Evolutionary conservation across 2,113 vertebrate genomes (phyloP), one percentile per base, ranked within the genome.

Genomic region (Cricetomys ansorgei): DNA sequence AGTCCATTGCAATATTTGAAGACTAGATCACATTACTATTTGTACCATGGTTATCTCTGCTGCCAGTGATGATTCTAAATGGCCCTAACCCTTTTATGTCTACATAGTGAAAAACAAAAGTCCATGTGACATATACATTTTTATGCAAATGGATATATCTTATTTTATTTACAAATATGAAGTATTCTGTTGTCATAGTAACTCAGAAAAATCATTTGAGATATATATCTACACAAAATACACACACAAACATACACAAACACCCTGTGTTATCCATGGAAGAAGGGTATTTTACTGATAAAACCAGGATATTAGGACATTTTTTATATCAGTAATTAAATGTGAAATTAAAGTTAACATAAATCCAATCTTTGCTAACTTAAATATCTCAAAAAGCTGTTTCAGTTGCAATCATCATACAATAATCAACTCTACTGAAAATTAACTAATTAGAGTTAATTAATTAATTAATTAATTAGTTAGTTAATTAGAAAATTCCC

Each of bases 201-300:
- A 85, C 21, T 92, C 13, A 21, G 27, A 19, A 84, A 92, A 48
- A 19, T 7, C 9, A 72, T 19, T 59, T 45, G 19, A 84, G 19
- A 19, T 3, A 40, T n/a, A n/a, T 29, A 11, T n/a, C n/a, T n/a
- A n/a, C n/a, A n/a, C 17, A 40, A 0, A n/a, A 43, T 17, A 7
- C 13, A 15, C 12, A 31, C 7, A 55, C 43, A 16, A 15, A 43
- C 2, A 53, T 1, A 65, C 8, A 53, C 6, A 40, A 4, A 57
- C 2, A 40, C 4, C 4, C 6, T 16, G 37, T 31, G 43, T 6
- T 25, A 23, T 31, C 5, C 5, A 25, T 76, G 34, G 34, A 37
- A 43, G 31, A 83, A 3, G 8, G 55, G 27, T 57, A 43, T 67
- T 90, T 84, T 59, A 91, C 34, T 64, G 25, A 70, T 93, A 19